Evolutionary conservation across 2,888 invertebrate species (phyloP).

Genomic region (Drosophila recens): DNA sequence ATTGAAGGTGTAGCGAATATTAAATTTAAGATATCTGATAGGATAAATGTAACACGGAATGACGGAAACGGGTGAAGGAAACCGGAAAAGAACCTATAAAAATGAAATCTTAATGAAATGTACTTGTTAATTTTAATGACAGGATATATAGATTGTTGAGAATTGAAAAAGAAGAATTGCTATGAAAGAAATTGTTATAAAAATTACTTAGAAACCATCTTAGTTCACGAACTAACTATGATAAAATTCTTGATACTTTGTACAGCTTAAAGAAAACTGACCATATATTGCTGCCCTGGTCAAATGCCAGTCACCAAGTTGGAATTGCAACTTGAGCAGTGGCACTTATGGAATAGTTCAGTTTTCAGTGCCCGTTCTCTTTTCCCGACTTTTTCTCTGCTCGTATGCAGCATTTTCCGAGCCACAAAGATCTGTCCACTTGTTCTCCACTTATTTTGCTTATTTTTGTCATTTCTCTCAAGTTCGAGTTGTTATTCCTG

Average conservation of each 20-base stretch:
- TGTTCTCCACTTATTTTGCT: constrained; percentile 28
- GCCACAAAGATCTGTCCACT: constrained; percentile 20
- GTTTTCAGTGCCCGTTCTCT: background rate
- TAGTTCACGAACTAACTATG: too few relatives aligned
- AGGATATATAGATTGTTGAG: too few relatives aligned
- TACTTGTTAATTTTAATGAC: too few relatives aligned
- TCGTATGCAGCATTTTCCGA: background rate
- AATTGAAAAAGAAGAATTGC: too few relatives aligned
- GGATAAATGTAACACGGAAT: too few relatives aligned
- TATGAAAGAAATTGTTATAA: too few relatives aligned
- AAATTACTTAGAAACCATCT: too few relatives aligned
- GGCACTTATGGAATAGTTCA: constrained; percentile 42
- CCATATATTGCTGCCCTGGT: constrained; percentile 15
- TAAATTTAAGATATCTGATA: background rate
- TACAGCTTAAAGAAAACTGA: background rate
- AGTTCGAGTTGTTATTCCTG: constrained; percentile 29
- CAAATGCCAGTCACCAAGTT: constrained; percentile 23
- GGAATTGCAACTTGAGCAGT: constrained; percentile 25
- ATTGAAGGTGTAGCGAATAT: background rate
- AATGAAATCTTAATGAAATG: too few relatives aligned
- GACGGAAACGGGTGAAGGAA: too few relatives aligned
- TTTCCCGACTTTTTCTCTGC: background rate
- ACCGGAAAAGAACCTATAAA: too few relatives aligned
- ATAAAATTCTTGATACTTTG: background rate
- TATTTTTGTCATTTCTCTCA: constrained; percentile 32